Evolutionary conservation across 2,797 vertebrate species (phyloP), one percentile per base, ranked within the genome.

Genomic region (Yasuhikotakia modesta): DNA sequence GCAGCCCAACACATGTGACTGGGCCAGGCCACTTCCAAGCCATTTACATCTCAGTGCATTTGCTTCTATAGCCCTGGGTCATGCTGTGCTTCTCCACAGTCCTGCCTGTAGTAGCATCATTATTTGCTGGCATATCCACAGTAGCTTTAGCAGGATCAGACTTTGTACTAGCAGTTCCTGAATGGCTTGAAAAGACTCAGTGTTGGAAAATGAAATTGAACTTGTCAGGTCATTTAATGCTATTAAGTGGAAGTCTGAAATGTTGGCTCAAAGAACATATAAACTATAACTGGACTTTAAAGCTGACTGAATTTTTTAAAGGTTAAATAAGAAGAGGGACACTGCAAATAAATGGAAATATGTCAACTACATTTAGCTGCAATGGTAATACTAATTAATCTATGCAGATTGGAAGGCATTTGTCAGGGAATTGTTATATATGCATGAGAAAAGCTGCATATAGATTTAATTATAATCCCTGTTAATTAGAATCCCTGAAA

Each of bases 31-130:
- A 71, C 68, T 71, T 71, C 58, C 68, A 71, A 64, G 76, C 58
- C 71, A 57, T 77, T 70, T 77, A 77, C 66, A 63, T 77, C 66
- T 61, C 55, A 70, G 66, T 61, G 68, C 60, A 64, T 78, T 65
- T 78, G 58, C 76, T 71, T 32, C 76, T 57, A 30, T 64, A 71
- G 68, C 68, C 76, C 22, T 46, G 35, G 58, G 68, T 68, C 48
- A 78, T 64, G 17, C 32, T 65, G 58, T 70, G 67, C 32, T 70
- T 55, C 76, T 78, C 58, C 50, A 67, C 53, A 35, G 58, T 64
- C 57, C 60, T 70, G 32, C 50, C 16, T 64, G 58, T 35, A 1
- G 76, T 71, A 46, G 57, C 76, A 78, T 78, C 68, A 71, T 71
- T 78, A 78, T 70, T 32, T 17, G 12, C 57, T n/a, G 66, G 66